These are phyloP conservation scores for Onychorhynchus coronatus DNA, from an alignment of 2,113 vertebrate genomes.

Conservation along the genomic window DNA sequence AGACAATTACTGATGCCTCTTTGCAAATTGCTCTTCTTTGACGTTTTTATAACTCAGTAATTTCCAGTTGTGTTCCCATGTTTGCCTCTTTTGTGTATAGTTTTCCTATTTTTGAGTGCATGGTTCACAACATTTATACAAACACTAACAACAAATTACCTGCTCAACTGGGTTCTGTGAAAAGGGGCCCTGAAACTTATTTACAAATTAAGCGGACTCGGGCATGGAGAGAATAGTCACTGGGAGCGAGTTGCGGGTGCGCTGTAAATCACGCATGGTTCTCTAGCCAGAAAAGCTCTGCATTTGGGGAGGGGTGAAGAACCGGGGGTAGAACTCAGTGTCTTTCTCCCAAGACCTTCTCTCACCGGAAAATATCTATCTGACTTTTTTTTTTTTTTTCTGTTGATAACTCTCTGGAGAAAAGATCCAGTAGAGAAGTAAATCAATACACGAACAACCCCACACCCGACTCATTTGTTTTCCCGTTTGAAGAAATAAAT, in stretches of 20 bases:
- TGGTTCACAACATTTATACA: conserved; percentile 68
- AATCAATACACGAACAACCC: neutral
- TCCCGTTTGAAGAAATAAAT: neutral
- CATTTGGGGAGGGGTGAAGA: neutral
- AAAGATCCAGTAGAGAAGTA: neutral
- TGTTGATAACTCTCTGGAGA: neutral
- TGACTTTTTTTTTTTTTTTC: neutral
- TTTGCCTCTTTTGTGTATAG: conserved; percentile 65
- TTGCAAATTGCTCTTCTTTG: conserved; percentile 57
- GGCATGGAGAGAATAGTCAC: neutral
- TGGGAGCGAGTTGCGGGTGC: neutral
- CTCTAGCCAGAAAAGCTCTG: neutral
- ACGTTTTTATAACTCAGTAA: conserved; percentile 59
- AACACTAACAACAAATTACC: conserved; percentile 68
- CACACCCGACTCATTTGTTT: neutral
- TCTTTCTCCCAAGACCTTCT: neutral
- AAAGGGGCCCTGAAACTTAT: conserved; percentile 49
- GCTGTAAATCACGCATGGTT: neutral
- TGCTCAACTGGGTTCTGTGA: conserved; percentile 66
- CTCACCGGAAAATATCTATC: neutral
- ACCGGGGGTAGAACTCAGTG: neutral
- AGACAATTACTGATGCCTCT: conserved; percentile 53
- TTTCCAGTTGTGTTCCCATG: conserved; percentile 60
- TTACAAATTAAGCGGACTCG: conserved; percentile 43
- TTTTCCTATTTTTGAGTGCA: conserved; percentile 62